phyloP scores from a whole-genome alignment of 2,888 invertebrate genomes.

The Polia nebulosa region DNA sequence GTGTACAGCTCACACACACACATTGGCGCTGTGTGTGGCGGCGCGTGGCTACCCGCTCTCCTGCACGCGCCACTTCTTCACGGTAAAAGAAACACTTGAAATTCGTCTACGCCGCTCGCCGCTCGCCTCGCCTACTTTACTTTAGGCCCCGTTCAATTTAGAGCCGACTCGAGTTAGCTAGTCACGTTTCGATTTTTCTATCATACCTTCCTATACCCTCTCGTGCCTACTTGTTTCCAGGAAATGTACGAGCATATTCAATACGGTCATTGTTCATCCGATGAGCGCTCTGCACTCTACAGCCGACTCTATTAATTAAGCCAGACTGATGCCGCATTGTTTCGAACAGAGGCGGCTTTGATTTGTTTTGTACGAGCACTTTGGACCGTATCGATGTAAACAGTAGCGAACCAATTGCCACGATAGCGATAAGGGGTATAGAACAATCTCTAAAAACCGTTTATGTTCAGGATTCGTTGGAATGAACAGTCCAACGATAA shows the following conservation, averaged over 20 bases:
- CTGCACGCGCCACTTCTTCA: slow-evolving; percentile 85
- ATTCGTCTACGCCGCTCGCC: slow-evolving; percentile 84
- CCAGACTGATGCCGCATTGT: slow-evolving; percentile 42
- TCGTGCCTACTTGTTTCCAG: slow-evolving; percentile 32
- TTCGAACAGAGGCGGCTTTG: slow-evolving; percentile 35
- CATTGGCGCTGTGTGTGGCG: slow-evolving; percentile 33
- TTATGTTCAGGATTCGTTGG: slow-evolving; percentile 38
- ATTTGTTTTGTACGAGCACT: slow-evolving; percentile 36
- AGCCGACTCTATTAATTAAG: slow-evolving; percentile 54
- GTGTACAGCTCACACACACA: slow-evolving; percentile 42
- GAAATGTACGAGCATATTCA: slow-evolving; percentile 41
- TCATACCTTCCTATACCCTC: slow-evolving; percentile 32
- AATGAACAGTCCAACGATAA: slow-evolving; percentile 38
- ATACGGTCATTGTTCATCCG: slow-evolving; percentile 40
- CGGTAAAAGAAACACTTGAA: slow-evolving; percentile 85
- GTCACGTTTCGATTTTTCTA: slow-evolving; percentile 73
- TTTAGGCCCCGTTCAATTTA: slow-evolving; percentile 78
- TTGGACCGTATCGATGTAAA: slow-evolving; percentile 37
- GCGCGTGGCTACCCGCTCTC: slow-evolving; percentile 72
- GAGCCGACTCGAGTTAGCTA: slow-evolving; percentile 72
- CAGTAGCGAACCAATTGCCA: slow-evolving; percentile 39
- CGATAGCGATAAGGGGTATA: slow-evolving; percentile 28
- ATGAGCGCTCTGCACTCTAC: slow-evolving; percentile 31
- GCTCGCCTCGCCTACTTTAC: slow-evolving; percentile 77
- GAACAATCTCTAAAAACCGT: slow-evolving; percentile 44